These are phyloP conservation scores for Myripristis jacobus DNA, from an alignment of 2,797 vertebrate species.

Conservation along the genomic window DNA sequence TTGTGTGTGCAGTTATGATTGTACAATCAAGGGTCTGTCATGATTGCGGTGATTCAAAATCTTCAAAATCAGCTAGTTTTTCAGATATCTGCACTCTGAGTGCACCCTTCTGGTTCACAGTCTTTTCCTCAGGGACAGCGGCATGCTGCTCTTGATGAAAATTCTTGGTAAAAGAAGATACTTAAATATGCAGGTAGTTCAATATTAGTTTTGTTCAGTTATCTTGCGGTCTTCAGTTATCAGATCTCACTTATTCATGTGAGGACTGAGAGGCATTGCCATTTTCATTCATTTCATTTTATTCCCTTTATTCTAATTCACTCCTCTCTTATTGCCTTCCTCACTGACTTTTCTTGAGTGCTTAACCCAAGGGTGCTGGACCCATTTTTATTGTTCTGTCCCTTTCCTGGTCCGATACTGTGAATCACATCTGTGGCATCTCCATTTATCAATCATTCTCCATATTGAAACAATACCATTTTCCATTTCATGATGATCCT, in stretches of 20 bases:
- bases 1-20: no score
- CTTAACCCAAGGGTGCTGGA: constrained; percentile 16
- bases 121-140: constrained; percentile 3
- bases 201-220: constrained; percentile 15
- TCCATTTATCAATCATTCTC: constrained; percentile 12
- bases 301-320: constrained; percentile 22
- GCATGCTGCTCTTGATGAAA: constrained; percentile 35
- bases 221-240: constrained; percentile 25
- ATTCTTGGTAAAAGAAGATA: constrained; percentile 25
- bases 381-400: constrained; percentile 21
- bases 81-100: no score
- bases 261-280: background rate
- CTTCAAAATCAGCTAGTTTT: no score
- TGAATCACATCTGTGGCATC: constrained; percentile 22
- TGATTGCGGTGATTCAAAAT: no score
- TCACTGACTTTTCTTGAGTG: background rate
- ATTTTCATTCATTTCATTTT: constrained; percentile 20
- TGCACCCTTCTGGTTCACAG: no score
- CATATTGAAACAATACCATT: constrained; percentile 19
- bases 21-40: no score
- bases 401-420: constrained; percentile 12
- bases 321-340: constrained; percentile 17
- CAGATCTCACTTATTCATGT: constrained; percentile 40
- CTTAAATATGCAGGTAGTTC: constrained; percentile 35
- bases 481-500: constrained; percentile 19